A percentile compares a stretch with the other conserved stretches of the same genome.
These are phyloP conservation scores for Eubucco bourcierii DNA, from an alignment of 2,113 vertebrate species.

Conservation along the genomic window DNA sequence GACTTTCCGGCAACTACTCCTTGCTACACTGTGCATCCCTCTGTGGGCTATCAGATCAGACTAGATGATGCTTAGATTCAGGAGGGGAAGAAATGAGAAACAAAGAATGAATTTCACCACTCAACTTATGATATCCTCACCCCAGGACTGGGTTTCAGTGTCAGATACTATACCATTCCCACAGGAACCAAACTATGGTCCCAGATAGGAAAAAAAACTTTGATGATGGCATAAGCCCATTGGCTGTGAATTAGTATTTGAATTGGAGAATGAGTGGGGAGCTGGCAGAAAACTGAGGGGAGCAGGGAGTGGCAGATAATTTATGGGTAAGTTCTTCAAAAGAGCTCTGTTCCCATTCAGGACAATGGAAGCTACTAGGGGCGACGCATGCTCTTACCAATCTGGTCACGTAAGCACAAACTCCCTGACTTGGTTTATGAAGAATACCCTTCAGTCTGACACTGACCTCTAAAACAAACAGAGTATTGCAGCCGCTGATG, in stretches of 20 bases:
- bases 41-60: neutral
- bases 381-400: constrained; percentile 31
- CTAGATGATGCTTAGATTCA: neutral
- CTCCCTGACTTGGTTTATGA: constrained; percentile 39
- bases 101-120: neutral
- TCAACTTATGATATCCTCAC: fast-evolving
- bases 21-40: neutral
- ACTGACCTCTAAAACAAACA: constrained; percentile 69
- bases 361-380: constrained; percentile 46
- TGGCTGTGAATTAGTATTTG: neutral
- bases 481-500: constrained; percentile 46
- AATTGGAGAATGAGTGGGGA: neutral
- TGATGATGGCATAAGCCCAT: neutral
- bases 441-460: constrained; percentile 68
- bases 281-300: neutral
- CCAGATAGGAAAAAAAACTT: neutral
- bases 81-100: neutral
- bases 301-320: neutral
- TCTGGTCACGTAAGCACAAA: constrained; percentile 62
- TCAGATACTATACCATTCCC: fast-evolving
- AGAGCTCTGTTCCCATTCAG: constrained; percentile 46
- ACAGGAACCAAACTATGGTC: neutral
- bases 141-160: fast-evolving
- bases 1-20: neutral
- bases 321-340: constrained; percentile 56